Evolutionary conservation across 2,888 invertebrate species (phyloP), one percentile per base, ranked within the genome.

Genomic region (Calameuta filiformis): DNA sequence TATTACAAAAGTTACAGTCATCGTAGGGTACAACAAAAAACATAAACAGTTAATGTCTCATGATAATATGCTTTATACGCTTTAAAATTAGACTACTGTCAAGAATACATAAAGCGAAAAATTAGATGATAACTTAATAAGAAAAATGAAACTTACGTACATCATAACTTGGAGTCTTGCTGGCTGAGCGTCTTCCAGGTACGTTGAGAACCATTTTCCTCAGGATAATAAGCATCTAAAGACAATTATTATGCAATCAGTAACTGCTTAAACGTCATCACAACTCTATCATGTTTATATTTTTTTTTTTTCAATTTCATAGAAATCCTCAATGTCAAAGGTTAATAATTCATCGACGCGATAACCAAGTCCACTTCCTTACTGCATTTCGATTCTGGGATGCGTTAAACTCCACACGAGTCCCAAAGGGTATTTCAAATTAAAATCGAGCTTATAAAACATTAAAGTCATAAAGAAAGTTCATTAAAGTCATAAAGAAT

Each of bases 151-250:
- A 68, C 33, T n/a, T 30, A 77, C 82, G 83, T 83, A 89, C 89
- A 84, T 89, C 87, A 77, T 89, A 89, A 77, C 75, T 85, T 56
- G 73, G 34, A 37, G 73, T 31, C 4, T 78, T 40, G 30, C 31
- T 77, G 37, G 73, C 75, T 30, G 76, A 77, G 12, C 73, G 81
- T 74, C 77, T 76, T 30, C 76, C 78, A 37, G 81, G 23, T 75
- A 79, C 81, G 79, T 76, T 84, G 31, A 81, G 86, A 79, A 82
- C 83, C 85, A 85, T 85, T 82, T 79, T 86, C 73, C 78, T 84
- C 35, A 79, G 80, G 71, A 83, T 76, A 81, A 40, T 81, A 81
- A 86, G 79, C 85, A 87, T 89, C 77, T 81, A 77, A 77, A 84
- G 76, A 23, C 74, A 79, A 75, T 79, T 74, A 77, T 83, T 79